Evolutionary conservation across 2,113 vertebrate genomes (phyloP).

Genomic region (Gopherus evgoodei): DNA sequence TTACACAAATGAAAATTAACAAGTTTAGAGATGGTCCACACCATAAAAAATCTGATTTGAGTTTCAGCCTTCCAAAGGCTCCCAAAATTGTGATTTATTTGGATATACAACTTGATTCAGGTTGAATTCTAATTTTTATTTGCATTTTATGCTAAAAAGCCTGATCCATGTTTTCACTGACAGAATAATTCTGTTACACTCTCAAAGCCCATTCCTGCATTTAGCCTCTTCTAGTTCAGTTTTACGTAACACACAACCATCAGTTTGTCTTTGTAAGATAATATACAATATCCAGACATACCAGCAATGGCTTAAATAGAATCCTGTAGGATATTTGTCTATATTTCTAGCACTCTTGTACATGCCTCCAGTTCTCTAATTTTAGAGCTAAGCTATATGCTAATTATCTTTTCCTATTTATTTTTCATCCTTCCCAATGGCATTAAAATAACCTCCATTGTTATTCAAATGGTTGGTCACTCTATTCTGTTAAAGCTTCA

Average conservation of each 20-base stretch:
- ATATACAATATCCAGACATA: background rate
- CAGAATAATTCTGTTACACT: background rate
- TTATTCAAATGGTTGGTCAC: background rate
- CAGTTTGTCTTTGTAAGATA: background rate
- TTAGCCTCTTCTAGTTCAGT: accelerated
- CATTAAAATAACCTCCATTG: background rate
- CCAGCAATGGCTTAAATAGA: background rate
- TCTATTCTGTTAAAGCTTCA: background rate
- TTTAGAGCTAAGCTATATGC: background rate
- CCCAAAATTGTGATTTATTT: background rate
- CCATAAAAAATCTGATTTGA: background rate
- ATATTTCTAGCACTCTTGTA: accelerated
- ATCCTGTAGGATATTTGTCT: background rate
- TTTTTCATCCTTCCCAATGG: background rate
- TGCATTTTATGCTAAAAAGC: background rate
- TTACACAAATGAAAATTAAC: background rate
- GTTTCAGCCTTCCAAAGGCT: background rate
- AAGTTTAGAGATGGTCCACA: accelerated
- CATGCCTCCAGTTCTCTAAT: background rate
- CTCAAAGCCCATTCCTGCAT: background rate
- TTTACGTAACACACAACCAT: background rate
- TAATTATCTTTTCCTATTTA: background rate
- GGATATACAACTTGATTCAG: background rate
- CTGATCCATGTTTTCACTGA: background rate
- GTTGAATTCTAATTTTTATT: background rate